phyloP scores from a whole-genome alignment of 23 tunicate species.

The Pegea sp. region DNA sequence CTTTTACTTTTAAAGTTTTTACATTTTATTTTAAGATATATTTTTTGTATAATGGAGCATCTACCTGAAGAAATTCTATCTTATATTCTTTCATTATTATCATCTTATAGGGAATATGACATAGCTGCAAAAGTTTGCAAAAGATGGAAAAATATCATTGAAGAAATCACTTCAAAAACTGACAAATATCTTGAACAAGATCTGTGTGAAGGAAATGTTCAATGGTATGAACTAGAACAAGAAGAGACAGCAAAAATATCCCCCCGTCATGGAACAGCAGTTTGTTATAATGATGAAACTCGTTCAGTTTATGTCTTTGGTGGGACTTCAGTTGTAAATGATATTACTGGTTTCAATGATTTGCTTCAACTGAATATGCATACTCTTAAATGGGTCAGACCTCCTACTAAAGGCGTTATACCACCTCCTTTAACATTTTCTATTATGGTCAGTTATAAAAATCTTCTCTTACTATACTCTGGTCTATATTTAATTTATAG shows the following conservation, averaged over 20 bases:
- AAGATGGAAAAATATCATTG: slow-evolving; percentile 26
- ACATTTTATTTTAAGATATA: too few relatives aligned
- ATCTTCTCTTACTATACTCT: slow-evolving; percentile 24
- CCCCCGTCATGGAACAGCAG: slow-evolving; percentile 10
- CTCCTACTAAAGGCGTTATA: slow-evolving; percentile 15
- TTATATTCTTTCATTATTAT: slow-evolving; percentile 23
- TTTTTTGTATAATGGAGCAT: slow-evolving; percentile 16
- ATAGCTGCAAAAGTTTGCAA: slow-evolving; percentile 43
- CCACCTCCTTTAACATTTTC: slow-evolving; percentile 41
- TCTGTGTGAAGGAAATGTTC: slow-evolving; percentile 4
- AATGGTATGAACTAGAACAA: slow-evolving; percentile 18
- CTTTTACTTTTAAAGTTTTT: too few relatives aligned
- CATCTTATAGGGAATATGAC: slow-evolving; percentile 51
- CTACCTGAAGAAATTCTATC: slow-evolving; percentile 65
- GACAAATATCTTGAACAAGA: slow-evolving; percentile 13
- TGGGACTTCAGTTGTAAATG: slow-evolving; percentile 20
- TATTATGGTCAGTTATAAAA: slow-evolving; percentile 17
- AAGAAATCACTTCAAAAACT: slow-evolving; percentile 5
- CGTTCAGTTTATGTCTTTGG: slow-evolving; percentile 56
- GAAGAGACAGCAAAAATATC: not conserved
- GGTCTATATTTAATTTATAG: slow-evolving; percentile 28
- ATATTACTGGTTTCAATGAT: slow-evolving; percentile 50
- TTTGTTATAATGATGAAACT: slow-evolving; percentile 44
- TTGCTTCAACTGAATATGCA: slow-evolving; percentile 36
- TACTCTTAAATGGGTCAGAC: slow-evolving; percentile 27